Base-by-base conservation (phyloP, 2,888 invertebrate species). In the Tricholauxania praeusta region DNA sequence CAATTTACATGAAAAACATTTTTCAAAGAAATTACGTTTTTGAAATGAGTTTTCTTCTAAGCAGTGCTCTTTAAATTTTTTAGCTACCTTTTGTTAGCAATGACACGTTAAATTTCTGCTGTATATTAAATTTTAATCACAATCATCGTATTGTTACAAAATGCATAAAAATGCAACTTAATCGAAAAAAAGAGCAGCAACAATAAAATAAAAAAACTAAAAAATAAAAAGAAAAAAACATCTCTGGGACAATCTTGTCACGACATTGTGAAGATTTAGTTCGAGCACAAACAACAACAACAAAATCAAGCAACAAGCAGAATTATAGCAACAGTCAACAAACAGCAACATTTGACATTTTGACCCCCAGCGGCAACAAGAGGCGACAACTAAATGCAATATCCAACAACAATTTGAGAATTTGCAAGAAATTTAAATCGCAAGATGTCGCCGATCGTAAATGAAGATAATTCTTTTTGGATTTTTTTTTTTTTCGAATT, bases 201-300 rank as follows among this genome's bases (percentile, higher is more conserved):
- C 22, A 28, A 28, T 52, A 53, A 51, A 53, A 69, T 60, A 51
- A 66, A 70, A 64, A 73, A 70, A n/a, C n/a, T n/a, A 63, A 66
- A 63, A 59, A 64, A 60, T 68, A 69, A 65, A 68, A 19, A 72
- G 64, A 59, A 62, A 74, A 73, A 71, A 74, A 68, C 74, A 84
- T 83, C 83, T 83, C 83, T 84, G 84, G 85, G 80, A 81, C 84
- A 84, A 84, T 84, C 84, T 84, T 84, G 84, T 84, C 84, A 84
- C 84, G 84, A 84, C 83, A 83, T 83, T 84, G 83, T 84, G 79
- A 69, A 53, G 53, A 52, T 70, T 32, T 53, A 22, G 59, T 57
- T 48, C 10, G 19, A 39, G 17, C 4, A n/a, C 15, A 63, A 67
- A 39, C n/a, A 67, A 67, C 39, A 55, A 32, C n/a, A 48, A 69